A percentile compares a stretch with the other conserved stretches of the same genome.
Conservation (phyloP, 2,888 invertebrate genomes). For the Coelinius sp. region DNA sequence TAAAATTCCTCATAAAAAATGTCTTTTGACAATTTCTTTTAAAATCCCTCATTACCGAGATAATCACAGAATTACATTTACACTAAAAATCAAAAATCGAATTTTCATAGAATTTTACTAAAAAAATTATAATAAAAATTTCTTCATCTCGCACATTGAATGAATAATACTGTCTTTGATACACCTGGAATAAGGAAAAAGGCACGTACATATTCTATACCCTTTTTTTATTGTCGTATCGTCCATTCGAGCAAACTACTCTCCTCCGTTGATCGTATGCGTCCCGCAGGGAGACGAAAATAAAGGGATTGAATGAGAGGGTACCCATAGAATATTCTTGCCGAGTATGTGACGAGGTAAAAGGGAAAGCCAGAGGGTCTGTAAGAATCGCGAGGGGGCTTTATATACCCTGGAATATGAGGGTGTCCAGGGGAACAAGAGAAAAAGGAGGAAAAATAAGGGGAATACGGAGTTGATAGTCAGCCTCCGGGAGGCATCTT, state of each 20-base stretch:
- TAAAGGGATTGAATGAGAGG: slow-evolving; percentile 22
- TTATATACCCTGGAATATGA: slow-evolving; percentile 7
- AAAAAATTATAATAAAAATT: neutral
- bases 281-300: slow-evolving; percentile 27
- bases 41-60: no score
- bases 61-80: no score
- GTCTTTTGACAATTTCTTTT: no score
- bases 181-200: neutral
- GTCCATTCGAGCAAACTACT: slow-evolving; percentile 25
- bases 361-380: neutral
- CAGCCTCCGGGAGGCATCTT: slow-evolving; percentile 49
- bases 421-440: slow-evolving; percentile 1
- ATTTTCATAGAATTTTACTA: neutral
- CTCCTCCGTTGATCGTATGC: slow-evolving; percentile 13
- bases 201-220: slow-evolving; percentile 8
- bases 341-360: slow-evolving; percentile 17
- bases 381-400: neutral
- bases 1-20: no score
- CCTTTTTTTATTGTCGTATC: neutral
- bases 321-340: slow-evolving; percentile 3
- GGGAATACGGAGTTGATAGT: slow-evolving; percentile 33
- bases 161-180: slow-evolving; percentile 8
- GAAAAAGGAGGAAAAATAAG: neutral
- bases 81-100: neutral
- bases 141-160: slow-evolving; percentile 4